Percentiles rank a stretch among this genome's conserved stretches.
Conservation (phyloP, 2,797 vertebrate species). For the Onychomys torridus region DNA sequence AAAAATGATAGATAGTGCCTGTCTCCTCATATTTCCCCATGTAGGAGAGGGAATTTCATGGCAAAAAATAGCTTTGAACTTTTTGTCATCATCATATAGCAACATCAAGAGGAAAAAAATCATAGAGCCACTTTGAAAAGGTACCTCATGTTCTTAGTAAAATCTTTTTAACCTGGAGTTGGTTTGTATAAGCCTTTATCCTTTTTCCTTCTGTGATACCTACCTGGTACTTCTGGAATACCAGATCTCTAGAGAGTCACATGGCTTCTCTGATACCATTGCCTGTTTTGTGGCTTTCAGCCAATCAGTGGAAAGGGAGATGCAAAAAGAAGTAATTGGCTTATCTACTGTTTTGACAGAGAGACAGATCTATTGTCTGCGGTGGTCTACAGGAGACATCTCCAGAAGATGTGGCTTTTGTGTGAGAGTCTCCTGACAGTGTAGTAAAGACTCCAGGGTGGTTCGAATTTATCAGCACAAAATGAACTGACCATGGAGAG, state of each 20-base stretch:
- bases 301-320: background rate
- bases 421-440: conserved; percentile 4
- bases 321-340: conserved; percentile 5
- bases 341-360: conserved; percentile 57
- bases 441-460: conserved; percentile 12
- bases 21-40: background rate
- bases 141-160: background rate
- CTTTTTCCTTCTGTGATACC: background rate
- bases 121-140: background rate
- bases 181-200: background rate
- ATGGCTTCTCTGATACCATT: background rate
- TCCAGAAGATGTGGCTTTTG: conserved; percentile 44
- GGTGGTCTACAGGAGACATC: background rate
- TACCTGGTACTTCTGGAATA: background rate
- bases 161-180: background rate
- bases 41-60: background rate
- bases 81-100: background rate
- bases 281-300: background rate
- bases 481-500: conserved; percentile 30
- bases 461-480: conserved; percentile 44
- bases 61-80: conserved; percentile 17
- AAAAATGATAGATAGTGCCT: background rate
- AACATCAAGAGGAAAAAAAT: background rate
- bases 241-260: background rate
- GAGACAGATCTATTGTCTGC: conserved; percentile 38